A percentile compares a stretch with the other conserved stretches of the same genome.
phyloP scores from a whole-genome alignment of 2,888 invertebrate genomes.

The Tryphoninae sp. region DNA sequence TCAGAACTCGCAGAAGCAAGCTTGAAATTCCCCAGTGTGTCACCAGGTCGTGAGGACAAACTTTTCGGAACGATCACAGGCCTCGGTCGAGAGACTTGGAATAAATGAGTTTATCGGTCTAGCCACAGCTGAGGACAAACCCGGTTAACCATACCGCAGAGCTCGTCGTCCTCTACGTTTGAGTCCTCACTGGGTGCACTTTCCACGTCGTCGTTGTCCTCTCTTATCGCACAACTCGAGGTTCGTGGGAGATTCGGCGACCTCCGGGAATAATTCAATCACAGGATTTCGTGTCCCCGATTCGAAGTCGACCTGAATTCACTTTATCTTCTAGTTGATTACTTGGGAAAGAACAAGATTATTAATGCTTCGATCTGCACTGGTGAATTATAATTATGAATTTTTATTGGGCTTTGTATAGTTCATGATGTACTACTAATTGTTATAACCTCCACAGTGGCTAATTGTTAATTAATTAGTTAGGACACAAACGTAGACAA shows the following conservation, averaged over 20 bases:
- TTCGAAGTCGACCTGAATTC: neutral
- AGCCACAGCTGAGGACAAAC: constrained; percentile 37
- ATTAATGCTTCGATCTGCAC: neutral
- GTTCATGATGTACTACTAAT: neutral
- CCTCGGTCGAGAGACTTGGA: constrained; percentile 25
- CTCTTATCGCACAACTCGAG: constrained; percentile 27
- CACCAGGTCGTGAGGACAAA: constrained; percentile 19
- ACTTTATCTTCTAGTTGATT: neutral
- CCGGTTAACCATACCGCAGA: neutral
- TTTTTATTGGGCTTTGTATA: neutral
- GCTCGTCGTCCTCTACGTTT: constrained; percentile 35
- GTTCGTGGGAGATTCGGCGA: constrained; percentile 21
- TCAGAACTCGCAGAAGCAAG: neutral
- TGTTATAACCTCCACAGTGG: neutral
- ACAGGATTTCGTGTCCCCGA: neutral
- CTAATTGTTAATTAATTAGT: neutral
- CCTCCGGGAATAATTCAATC: constrained; percentile 44
- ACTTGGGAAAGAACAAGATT: neutral
- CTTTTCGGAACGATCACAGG: constrained; percentile 44
- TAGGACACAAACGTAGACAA: too few relatives aligned
- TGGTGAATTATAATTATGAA: neutral
- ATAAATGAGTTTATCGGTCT: constrained; percentile 55
- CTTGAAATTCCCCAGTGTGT: constrained; percentile 36
- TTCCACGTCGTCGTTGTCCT: constrained; percentile 1
- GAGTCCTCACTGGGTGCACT: neutral